These are phyloP conservation scores for Montipora cactus DNA, from an alignment of 64 coral and sea anemone species.

Conservation along the genomic window DNA sequence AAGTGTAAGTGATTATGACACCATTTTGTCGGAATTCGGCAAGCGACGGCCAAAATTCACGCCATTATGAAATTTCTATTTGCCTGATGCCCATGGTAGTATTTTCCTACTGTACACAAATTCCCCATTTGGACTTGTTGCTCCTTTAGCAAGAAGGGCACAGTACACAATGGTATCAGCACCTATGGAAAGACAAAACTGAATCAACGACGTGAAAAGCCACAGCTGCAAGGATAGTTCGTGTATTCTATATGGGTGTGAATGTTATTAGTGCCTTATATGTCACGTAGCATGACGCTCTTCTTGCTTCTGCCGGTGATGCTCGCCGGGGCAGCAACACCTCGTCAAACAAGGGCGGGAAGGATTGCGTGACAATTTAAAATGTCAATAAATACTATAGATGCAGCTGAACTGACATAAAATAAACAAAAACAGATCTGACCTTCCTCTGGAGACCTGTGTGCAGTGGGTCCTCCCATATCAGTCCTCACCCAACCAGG, in stretches of 20 bases:
- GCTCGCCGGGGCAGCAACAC: too few relatives aligned
- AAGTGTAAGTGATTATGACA: too few relatives aligned
- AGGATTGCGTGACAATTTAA: too few relatives aligned
- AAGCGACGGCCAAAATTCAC: not conserved
- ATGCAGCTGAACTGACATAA: too few relatives aligned
- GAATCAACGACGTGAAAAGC: too few relatives aligned
- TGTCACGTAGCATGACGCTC: too few relatives aligned
- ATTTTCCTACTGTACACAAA: conserved; percentile 49
- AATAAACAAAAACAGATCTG: not conserved
- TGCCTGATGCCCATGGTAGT: conserved; percentile 46
- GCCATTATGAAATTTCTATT: conserved; percentile 8
- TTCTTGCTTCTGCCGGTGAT: too few relatives aligned
- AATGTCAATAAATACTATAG: too few relatives aligned
- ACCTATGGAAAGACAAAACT: conserved; percentile 23
- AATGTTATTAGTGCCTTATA: too few relatives aligned
- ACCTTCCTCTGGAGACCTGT: conserved; percentile 70
- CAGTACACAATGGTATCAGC: conserved; percentile 62
- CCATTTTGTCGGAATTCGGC: not conserved
- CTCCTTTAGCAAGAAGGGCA: conserved; percentile 53
- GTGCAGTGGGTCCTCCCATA: conserved; percentile 72
- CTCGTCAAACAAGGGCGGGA: too few relatives aligned
- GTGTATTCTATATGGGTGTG: too few relatives aligned
- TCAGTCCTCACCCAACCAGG: conserved; percentile 89
- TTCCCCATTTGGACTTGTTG: conserved; percentile 70
- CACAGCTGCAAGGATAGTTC: too few relatives aligned